Percentiles rank a stretch among this genome's conserved stretches.
Conservation (phyloP, 1,140 invertebrate species). For the Hylyphantes graminicola region DNA sequence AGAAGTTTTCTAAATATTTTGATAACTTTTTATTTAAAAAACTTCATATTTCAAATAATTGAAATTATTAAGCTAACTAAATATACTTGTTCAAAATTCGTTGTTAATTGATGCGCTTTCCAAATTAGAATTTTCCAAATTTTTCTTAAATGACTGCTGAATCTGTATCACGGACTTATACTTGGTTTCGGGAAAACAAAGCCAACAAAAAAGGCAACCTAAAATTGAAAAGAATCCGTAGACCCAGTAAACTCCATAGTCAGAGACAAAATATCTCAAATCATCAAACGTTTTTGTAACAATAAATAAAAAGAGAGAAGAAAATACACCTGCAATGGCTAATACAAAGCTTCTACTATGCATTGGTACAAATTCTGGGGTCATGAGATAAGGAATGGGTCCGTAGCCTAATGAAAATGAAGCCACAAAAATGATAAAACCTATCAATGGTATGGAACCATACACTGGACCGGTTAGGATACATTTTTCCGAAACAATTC, state of each 20-base stretch:
- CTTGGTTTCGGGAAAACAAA: constrained; percentile 90
- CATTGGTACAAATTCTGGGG: constrained; percentile 73
- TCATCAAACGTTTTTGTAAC: constrained; percentile 66
- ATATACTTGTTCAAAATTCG: too few relatives aligned
- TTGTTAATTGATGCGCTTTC: too few relatives aligned
- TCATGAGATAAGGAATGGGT: constrained; percentile 85
- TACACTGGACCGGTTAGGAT: constrained; percentile 6
- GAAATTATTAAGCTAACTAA: too few relatives aligned
- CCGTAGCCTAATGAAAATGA: constrained; percentile 79
- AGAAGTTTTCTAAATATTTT: too few relatives aligned
- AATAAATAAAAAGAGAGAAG: constrained; percentile 37
- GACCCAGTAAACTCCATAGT: constrained; percentile 83
- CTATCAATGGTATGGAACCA: constrained; percentile 72
- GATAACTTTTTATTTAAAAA: too few relatives aligned
- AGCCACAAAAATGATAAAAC: constrained; percentile 73
- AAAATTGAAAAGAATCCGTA: constrained; percentile 80
- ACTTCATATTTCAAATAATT: too few relatives aligned
- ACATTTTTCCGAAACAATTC: constrained; percentile 4
- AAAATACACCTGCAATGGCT: constrained; percentile 77
- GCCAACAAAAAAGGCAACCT: constrained; percentile 82
- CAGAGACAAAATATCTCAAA: constrained; percentile 76
- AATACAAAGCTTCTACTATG: constrained; percentile 82
- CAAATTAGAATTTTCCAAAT: not conserved
- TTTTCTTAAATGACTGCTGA: constrained; percentile 46
- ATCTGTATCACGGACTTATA: constrained; percentile 91